Percentiles rank a stretch among this genome's conserved stretches.
Evolutionary conservation across 2,888 invertebrate genomes (phyloP).

Genomic region (Auanema sp.): DNA sequence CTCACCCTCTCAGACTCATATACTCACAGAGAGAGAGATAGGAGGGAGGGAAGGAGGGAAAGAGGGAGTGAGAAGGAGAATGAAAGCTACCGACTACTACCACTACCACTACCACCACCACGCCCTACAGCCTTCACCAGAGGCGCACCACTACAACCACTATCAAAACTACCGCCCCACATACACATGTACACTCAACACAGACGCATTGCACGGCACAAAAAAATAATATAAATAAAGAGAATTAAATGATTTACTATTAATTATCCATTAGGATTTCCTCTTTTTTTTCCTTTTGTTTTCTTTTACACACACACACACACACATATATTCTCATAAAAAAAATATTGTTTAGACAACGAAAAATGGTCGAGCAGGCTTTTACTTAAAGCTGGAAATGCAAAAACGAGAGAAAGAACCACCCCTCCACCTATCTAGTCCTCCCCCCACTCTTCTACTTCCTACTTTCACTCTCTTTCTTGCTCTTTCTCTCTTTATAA

Average conservation of each 20-base stretch:
- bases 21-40: background rate
- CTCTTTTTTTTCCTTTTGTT: too few species aligned
- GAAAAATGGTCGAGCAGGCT: background rate
- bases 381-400: conserved; percentile 12
- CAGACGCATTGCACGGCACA: too few species aligned
- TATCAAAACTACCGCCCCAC: background rate
- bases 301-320: too few species aligned
- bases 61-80: background rate
- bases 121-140: background rate
- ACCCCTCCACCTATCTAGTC: background rate
- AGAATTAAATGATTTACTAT: too few species aligned
- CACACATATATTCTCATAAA: too few species aligned
- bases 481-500: too few species aligned
- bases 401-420: conserved; percentile 18
- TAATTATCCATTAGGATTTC: too few species aligned
- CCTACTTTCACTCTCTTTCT: too few species aligned
- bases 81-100: background rate
- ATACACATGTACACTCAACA: background rate
- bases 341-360: too few species aligned
- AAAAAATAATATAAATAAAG: too few species aligned
- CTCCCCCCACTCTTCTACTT: too few species aligned
- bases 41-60: background rate
- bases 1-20: too few species aligned
- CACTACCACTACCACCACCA: background rate
- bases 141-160: background rate